A percentile compares a stretch with the other conserved stretches of the same genome.
These are phyloP conservation scores for Platalea minor DNA, from an alignment of 2,797 vertebrate genomes.

Conservation along the genomic window DNA sequence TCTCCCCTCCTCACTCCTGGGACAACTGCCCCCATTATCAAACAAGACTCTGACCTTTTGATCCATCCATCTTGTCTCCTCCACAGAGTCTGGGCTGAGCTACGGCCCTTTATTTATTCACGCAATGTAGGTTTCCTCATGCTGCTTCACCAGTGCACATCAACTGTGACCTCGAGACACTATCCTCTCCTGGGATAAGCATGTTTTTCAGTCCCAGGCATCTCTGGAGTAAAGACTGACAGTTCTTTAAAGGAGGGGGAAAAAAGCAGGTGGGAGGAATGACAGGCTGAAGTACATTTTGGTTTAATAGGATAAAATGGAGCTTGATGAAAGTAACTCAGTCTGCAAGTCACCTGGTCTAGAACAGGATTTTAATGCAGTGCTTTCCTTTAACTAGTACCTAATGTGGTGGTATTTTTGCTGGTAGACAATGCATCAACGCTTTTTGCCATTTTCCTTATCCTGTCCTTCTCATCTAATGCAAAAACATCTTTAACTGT, in stretches of 20 bases:
- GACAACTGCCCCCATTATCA: slow-evolving; percentile 40
- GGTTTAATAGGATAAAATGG: slow-evolving; percentile 29
- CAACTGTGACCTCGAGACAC: slow-evolving; percentile 64
- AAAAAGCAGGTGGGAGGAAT: neutral
- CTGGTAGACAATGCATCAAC: neutral
- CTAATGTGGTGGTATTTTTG: neutral
- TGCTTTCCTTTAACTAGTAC: neutral
- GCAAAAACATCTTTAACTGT: neutral
- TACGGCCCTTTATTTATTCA: slow-evolving; percentile 48
- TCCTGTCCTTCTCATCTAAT: neutral
- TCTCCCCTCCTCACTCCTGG: slow-evolving; percentile 17
- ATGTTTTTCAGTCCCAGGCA: slow-evolving; percentile 42
- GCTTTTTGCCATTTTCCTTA: neutral
- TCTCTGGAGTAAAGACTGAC: slow-evolving; percentile 60
- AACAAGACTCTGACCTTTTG: slow-evolving; percentile 29
- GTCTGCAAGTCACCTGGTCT: neutral
- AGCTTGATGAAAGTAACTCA: neutral
- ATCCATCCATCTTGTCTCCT: neutral
- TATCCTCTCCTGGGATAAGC: slow-evolving; percentile 56
- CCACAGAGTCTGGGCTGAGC: neutral
- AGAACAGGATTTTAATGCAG: neutral
- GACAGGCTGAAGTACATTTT: slow-evolving; percentile 15
- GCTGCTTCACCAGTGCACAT: slow-evolving; percentile 60
- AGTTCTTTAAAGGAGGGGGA: slow-evolving; percentile 20
- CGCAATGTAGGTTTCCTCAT: slow-evolving; percentile 48